Evolutionary conservation across 30 jellyfish, hydroid and myxozoan genomes (phyloP), one percentile per base, ranked within the genome.

Genomic region (Aurelia coerulea): DNA sequence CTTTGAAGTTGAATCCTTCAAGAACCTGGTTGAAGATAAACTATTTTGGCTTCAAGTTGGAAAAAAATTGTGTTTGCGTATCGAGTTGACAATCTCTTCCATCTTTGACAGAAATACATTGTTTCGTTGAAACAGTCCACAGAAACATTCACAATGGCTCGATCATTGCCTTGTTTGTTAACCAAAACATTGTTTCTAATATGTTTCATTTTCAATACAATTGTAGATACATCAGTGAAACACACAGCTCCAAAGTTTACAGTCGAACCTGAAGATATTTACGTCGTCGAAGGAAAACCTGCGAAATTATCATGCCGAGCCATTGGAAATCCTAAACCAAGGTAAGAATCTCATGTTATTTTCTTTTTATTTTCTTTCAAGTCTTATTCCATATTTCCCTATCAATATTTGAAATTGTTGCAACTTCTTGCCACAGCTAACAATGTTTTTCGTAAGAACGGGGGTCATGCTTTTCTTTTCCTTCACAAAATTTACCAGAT

Each of bases 321-420:
- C 5, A 80, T 91, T 10, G 97, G 98, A 13, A 67, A 66, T 16
- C 98, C 98, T 2, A 85, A 92, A 8, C 98, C 98, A 0, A 75
- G 77, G 68, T 87, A 35, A 34, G 80, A 12, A 19, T 3, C 16
- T 29, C 2, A 31, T 66, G 17, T 29, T 10, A 11, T 62, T 14
- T 18, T 10, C 31, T 62, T 10, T 1, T 62, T 16, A 59, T 62
- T 17, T 10, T 62, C 10, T 17, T 11, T 11, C 68, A 17, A 59
- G 5, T 3, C 19, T 59, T 59, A 2, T 19, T 59, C 31, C 31
- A 59, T 59, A 5, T 15, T 59, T 59, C 68, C 13, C 66, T 54
- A 13, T 23, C 29, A 23, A 23, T 23, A 23, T 23, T 23, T 23
- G 29, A 23, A 23, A 23, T 23, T 23, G 29, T 23, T 23, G 29